Evolutionary conservation across 2,113 vertebrate species (phyloP).

Genomic region (Embiotoca jacksoni): DNA sequence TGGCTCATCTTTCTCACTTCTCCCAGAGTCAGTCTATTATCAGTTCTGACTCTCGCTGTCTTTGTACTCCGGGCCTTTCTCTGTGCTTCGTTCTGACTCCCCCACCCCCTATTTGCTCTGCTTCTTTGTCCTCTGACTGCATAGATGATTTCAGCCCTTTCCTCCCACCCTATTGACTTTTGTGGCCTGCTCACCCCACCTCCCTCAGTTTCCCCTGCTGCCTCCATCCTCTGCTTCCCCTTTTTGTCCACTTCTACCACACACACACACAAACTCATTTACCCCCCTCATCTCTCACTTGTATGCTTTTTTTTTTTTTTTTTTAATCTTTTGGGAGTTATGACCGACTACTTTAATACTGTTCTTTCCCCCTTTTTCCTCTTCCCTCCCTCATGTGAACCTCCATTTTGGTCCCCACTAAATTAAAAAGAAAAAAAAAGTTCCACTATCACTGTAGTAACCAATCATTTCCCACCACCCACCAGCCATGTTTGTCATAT

Average conservation of each 20-base stretch:
- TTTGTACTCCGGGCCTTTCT: slow-evolving; percentile 54
- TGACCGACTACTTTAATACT: slow-evolving; percentile 41
- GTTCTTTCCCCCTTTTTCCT: slow-evolving; percentile 18
- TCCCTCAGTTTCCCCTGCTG: slow-evolving; percentile 56
- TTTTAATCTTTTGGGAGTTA: slow-evolving; percentile 57
- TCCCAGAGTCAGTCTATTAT: slow-evolving; percentile 63
- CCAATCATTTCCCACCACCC: slow-evolving; percentile 76
- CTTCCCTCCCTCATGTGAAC: slow-evolving; percentile 19
- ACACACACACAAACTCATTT: slow-evolving; percentile 28
- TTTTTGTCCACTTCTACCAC: slow-evolving; percentile 39
- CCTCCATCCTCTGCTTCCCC: slow-evolving; percentile 52
- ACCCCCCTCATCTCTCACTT: slow-evolving; percentile 11
- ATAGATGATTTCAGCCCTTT: slow-evolving; percentile 75
- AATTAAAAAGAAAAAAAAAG: slow-evolving; percentile 34
- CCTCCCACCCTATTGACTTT: slow-evolving; percentile 75
- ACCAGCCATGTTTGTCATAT: slow-evolving; percentile 79
- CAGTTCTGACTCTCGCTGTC: slow-evolving; percentile 49
- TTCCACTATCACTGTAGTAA: slow-evolving; percentile 74
- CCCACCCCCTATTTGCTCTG: slow-evolving; percentile 56
- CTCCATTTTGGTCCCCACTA: slow-evolving; percentile 26
- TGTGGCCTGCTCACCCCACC: slow-evolving; percentile 63
- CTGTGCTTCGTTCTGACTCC: slow-evolving; percentile 33
- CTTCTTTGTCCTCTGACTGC: slow-evolving; percentile 72
- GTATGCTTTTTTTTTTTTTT: slow-evolving; percentile 8
- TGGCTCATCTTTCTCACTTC: slow-evolving; percentile 57